Evolutionary conservation across 2,797 vertebrate genomes (phyloP).

Genomic region (Lindbergichthys nudifrons): DNA sequence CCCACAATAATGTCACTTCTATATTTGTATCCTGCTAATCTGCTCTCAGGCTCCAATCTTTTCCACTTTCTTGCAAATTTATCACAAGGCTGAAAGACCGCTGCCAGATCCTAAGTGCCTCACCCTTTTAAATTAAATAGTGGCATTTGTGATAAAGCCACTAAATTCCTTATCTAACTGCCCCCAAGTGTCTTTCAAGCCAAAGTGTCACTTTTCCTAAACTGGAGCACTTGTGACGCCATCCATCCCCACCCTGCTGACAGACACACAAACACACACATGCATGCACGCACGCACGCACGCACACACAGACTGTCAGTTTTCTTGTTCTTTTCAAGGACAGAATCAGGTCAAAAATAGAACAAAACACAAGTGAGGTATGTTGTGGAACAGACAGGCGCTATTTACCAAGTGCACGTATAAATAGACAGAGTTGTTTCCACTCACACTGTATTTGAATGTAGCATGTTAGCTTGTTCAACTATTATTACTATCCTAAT

Average conservation of each 20-base stretch:
- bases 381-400: slow-evolving; percentile 51
- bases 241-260: slow-evolving; percentile 55
- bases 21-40: slow-evolving; percentile 90
- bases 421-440: slow-evolving; percentile 47
- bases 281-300: slow-evolving; percentile 43
- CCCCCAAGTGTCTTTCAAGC: slow-evolving; percentile 93
- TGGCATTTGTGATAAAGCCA: slow-evolving; percentile 99
- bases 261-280: slow-evolving; percentile 52
- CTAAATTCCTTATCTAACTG: slow-evolving; percentile 98
- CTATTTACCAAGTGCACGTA: slow-evolving; percentile 45
- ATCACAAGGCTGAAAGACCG: slow-evolving; percentile 92
- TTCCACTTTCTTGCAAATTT: slow-evolving; percentile 92
- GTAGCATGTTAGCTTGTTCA: background rate
- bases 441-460: slow-evolving; percentile 5
- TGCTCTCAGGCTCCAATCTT: slow-evolving; percentile 84
- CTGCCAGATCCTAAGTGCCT: slow-evolving; percentile 92
- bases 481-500: slow-evolving; percentile 32
- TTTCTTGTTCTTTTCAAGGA: slow-evolving; percentile 82
- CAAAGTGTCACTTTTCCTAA: slow-evolving; percentile 90
- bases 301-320: slow-evolving; percentile 61
- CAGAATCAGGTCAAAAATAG: slow-evolving; percentile 80
- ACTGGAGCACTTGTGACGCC: slow-evolving; percentile 82
- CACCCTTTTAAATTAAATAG: slow-evolving; percentile 99
- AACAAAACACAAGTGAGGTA: slow-evolving; percentile 74
- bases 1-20: slow-evolving; percentile 87